A percentile compares a stretch with the other conserved stretches of the same genome.
These are phyloP conservation scores for Ambastaia sidthimunki DNA, from an alignment of 2,797 vertebrate genomes.

Conservation along the genomic window DNA sequence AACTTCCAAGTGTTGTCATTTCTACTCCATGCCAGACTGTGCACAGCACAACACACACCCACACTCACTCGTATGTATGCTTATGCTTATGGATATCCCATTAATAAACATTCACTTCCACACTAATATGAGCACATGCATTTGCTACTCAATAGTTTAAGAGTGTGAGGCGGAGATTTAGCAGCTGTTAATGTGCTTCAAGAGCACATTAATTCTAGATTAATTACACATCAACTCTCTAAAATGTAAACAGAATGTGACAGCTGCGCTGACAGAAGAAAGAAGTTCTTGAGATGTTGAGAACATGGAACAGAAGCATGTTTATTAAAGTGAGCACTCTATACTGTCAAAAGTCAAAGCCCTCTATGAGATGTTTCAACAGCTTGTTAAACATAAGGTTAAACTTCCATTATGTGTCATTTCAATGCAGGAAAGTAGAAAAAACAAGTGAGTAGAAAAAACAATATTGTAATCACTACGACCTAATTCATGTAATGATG, in stretches of 20 bases:
- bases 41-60: not conserved
- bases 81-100: not conserved
- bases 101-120: not conserved
- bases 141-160: not conserved
- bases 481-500: too few species aligned
- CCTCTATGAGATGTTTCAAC: too few species aligned
- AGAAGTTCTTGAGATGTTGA: too few species aligned
- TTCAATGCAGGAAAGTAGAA: too few species aligned
- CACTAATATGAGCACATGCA: not conserved
- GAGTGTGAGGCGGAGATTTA: constrained; percentile 26
- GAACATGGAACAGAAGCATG: too few species aligned
- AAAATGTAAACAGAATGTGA: constrained; percentile 10
- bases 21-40: not conserved
- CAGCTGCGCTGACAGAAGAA: constrained; percentile 22
- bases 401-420: too few species aligned
- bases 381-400: too few species aligned
- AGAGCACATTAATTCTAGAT: constrained; percentile 35
- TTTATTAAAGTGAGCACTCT: too few species aligned
- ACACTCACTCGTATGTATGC: not conserved
- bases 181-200: constrained; percentile 23
- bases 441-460: too few species aligned
- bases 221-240: constrained; percentile 3
- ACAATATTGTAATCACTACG: too few species aligned
- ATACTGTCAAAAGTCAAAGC: too few species aligned
- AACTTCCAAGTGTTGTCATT: not conserved